Conservation (phyloP, 2,888 invertebrate genomes). For the Melinaea menophilus region DNA sequence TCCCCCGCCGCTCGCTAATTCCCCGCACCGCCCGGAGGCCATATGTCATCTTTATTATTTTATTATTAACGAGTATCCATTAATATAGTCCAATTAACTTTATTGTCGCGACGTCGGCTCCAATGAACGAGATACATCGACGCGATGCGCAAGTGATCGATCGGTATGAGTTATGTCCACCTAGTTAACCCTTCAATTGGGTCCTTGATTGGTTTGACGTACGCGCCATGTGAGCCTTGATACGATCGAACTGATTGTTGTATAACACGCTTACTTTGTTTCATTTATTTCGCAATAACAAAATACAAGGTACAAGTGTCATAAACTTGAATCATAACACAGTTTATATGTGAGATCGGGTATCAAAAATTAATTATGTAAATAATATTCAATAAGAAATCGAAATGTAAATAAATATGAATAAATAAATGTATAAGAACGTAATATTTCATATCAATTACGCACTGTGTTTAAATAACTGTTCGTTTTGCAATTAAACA, state of each 20-base stretch:
- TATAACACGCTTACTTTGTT: constrained; percentile 39
- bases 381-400: too few species aligned
- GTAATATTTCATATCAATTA: neutral
- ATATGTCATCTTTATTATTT: constrained; percentile 67
- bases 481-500: constrained; percentile 34
- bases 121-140: constrained; percentile 66
- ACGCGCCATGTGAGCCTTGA: constrained; percentile 59
- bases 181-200: constrained; percentile 76
- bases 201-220: constrained; percentile 74
- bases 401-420: neutral
- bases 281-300: neutral
- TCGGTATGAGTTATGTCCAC: constrained; percentile 69
- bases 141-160: constrained; percentile 66
- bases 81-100: constrained; percentile 73
- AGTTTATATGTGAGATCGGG: too few species aligned
- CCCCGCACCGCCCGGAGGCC: constrained; percentile 49
- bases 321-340: neutral
- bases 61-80: constrained; percentile 68
- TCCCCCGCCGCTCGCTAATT: constrained; percentile 53
- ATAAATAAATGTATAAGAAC: too few species aligned
- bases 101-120: constrained; percentile 67
- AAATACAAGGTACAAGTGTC: neutral
- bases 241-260: constrained; percentile 70
- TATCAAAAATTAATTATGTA: too few species aligned
- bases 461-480: neutral